Base-by-base conservation (phyloP, 2,113 vertebrate species). In the Atractosteus spatula region DNA sequence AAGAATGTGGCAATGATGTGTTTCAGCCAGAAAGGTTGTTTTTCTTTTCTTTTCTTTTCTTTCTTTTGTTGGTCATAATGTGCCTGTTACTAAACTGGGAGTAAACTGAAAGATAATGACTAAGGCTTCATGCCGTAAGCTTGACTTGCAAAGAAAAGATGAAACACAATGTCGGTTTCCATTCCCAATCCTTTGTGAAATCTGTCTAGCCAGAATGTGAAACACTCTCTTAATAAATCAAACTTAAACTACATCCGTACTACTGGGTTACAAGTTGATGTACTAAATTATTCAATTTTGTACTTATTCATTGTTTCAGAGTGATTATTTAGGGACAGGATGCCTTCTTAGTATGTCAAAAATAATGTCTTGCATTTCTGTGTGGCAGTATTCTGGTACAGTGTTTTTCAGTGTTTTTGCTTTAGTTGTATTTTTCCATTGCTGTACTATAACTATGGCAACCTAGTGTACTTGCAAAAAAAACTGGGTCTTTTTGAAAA, bases 361-460 rank as follows among this genome's bases (percentile, higher is more conserved):
- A 67, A 71, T 74, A 0, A 74, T 72, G 75, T 77, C 66, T 7
- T 41, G 13, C 56, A 59, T 11, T 8, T 3, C 56, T 51, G 5
- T 29, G 29, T 51, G 47, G 47, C 10, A 51, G 47, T 51, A 5
- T 51, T 5, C 47, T 51, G 10, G 5, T 51, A 59, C 56, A 59
- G 56, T 11, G 7, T 59, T 14, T 59, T 59, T 4, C n/a, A 14
- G n/a, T 8, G 11, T 59, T 59, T 29, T 56, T 77, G n/a, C 77
- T 79, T 85, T 78, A 80, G 84, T 82, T 87, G 77, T 86, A 75
- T 83, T 88, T 89, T 87, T 83, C 75, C 79, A 78, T 79, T 74
- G 72, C 79, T 73, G 69, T 83, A 68, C 74, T 47, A 88, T 87
- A 87, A 84, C 86, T 88, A 87, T 89, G 84, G 86, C 84, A 91